Conservation (phyloP, 2,888 invertebrate species). For the Anagyrus pseudococci region DNA sequence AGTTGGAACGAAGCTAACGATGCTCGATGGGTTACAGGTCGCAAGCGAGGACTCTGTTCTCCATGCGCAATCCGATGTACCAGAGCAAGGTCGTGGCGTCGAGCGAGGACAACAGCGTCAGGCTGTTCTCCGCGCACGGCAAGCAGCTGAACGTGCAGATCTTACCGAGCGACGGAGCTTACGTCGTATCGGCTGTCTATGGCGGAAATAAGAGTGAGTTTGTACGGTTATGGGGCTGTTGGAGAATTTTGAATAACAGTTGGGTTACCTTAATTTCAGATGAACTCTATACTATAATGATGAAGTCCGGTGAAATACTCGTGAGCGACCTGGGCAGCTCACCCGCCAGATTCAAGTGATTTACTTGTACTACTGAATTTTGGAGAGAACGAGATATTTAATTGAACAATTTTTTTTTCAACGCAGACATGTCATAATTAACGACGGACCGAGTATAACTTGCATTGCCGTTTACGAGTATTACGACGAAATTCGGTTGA, state of each 20-base stretch:
- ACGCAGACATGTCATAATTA: slow-evolving; percentile 44
- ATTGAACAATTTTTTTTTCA: neutral
- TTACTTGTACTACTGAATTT: neutral
- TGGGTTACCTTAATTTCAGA: slow-evolving; percentile 34
- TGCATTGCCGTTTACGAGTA: slow-evolving; percentile 44
- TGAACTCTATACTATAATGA: slow-evolving; percentile 42
- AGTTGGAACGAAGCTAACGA: neutral
- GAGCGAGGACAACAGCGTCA: slow-evolving; percentile 43
- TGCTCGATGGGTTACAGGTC: slow-evolving; percentile 29
- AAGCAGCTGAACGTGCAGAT: slow-evolving; percentile 45
- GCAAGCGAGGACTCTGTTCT: slow-evolving; percentile 35
- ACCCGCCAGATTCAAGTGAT: slow-evolving; percentile 45
- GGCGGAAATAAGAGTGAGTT: slow-evolving; percentile 43
- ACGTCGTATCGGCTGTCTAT: slow-evolving; percentile 40
- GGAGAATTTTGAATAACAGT: neutral
- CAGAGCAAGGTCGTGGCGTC: slow-evolving; percentile 41
- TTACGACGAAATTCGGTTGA: slow-evolving; percentile 39
- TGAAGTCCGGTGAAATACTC: slow-evolving; percentile 43
- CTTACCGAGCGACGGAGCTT: slow-evolving; percentile 34
- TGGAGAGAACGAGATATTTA: neutral
- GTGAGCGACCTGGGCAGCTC: slow-evolving; percentile 39
- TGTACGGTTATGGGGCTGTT: neutral
- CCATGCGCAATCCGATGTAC: slow-evolving; percentile 44
- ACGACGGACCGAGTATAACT: slow-evolving; percentile 41
- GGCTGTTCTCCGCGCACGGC: slow-evolving; percentile 42